These are phyloP conservation scores for Etia nguti DNA, from an alignment of 2,113 vertebrate species.

Conservation along the genomic window DNA sequence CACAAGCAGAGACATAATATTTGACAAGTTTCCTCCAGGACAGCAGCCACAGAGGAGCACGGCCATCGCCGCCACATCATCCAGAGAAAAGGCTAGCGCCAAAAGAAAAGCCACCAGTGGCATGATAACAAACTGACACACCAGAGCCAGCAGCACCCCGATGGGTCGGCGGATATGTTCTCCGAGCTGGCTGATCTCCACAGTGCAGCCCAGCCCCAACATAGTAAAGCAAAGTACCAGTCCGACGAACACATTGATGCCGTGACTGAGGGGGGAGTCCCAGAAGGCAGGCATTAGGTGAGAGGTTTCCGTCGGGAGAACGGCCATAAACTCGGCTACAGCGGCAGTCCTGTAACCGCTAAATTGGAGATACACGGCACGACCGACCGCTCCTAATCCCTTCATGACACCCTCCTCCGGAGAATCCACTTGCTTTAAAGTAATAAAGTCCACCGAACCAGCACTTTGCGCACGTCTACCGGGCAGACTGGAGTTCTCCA, in stretches of 20 bases:
- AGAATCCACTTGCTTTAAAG: background rate
- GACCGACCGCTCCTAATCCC: background rate
- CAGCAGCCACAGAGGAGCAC: constrained; percentile 96
- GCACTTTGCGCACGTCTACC: background rate
- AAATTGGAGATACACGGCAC: constrained; percentile 9
- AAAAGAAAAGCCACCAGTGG: constrained; percentile 89
- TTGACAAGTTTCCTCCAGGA: constrained; percentile 92
- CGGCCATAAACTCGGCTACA: constrained; percentile 37
- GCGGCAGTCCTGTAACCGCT: background rate
- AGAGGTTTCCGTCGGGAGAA: constrained; percentile 17
- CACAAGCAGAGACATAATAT: constrained; percentile 90
- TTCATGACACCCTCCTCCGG: background rate
- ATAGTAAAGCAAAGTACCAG: constrained; percentile 89
- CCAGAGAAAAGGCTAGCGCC: constrained; percentile 84
- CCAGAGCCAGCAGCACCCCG: constrained; percentile 84
- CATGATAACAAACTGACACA: constrained; percentile 94
- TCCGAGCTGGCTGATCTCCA: constrained; percentile 84
- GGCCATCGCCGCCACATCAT: constrained; percentile 91
- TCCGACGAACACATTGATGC: constrained; percentile 88
- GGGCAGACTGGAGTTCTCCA: constrained; percentile 61
- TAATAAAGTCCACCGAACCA: background rate
- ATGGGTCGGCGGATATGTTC: constrained; percentile 85
- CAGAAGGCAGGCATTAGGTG: constrained; percentile 72
- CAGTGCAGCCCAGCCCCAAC: constrained; percentile 94
- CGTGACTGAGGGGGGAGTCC: constrained; percentile 85